A percentile compares a stretch with the other conserved stretches of the same genome.
phyloP scores from a whole-genome alignment of 2,113 vertebrate genomes.

The Lepisosteus oculatus region DNA sequence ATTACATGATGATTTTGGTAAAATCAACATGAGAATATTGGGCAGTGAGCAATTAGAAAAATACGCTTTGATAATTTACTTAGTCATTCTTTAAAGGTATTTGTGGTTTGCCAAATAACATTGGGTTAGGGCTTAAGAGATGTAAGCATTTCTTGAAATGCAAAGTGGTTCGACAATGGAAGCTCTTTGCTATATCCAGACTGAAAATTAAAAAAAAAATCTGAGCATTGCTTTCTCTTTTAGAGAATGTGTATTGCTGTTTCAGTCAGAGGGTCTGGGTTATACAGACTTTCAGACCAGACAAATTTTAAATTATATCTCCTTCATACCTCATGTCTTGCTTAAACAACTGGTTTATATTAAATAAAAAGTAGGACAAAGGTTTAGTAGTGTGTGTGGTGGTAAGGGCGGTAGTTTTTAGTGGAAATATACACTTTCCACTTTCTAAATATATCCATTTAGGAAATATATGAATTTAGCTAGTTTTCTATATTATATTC shows the following conservation, averaged over 20 bases:
- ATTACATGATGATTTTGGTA: neutral
- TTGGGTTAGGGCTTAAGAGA: neutral
- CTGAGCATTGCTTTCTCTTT: slow-evolving; percentile 5
- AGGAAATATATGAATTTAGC: too few relatives aligned
- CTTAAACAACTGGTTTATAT: neutral
- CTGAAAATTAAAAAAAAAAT: neutral
- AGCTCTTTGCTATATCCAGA: neutral
- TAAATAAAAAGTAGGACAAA: neutral
- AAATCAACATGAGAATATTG: neutral
- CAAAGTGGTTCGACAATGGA: neutral
- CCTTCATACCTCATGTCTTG: slow-evolving; percentile 1
- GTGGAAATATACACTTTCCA: too few relatives aligned
- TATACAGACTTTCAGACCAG: slow-evolving; percentile 3
- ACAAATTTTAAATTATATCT: neutral
- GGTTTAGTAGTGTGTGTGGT: too few relatives aligned
- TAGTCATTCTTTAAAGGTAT: slow-evolving; percentile 6
- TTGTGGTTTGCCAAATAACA: slow-evolving; percentile 13
- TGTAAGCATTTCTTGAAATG: slow-evolving; percentile 12
- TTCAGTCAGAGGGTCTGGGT: neutral
- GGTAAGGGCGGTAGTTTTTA: too few relatives aligned
- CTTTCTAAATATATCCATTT: neutral
- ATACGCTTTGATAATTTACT: slow-evolving; percentile 3
- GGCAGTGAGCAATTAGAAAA: neutral
- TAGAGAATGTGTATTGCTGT: slow-evolving; percentile 4
- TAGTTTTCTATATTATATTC: too few relatives aligned